Conservation (phyloP, 2,797 vertebrate species). For the Heteromormyrus szaboi region DNA sequence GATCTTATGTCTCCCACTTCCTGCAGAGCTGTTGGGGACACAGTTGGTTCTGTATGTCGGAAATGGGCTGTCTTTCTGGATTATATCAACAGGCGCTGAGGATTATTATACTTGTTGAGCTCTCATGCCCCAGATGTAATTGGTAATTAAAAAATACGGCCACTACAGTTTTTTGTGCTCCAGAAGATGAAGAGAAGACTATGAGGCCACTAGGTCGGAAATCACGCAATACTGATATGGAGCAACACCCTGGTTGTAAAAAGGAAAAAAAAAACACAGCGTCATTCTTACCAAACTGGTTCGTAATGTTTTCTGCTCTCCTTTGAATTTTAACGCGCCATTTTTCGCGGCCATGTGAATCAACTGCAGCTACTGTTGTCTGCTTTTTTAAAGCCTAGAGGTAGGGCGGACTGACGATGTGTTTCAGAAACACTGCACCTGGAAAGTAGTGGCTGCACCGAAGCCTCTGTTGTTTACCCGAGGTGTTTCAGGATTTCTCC, state of each 20-base stretch:
- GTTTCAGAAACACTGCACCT: background rate
- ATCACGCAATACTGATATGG: background rate
- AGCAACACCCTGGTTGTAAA: background rate
- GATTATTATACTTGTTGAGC: slow-evolving; percentile 17
- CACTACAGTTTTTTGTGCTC: background rate
- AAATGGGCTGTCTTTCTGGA: slow-evolving; percentile 9
- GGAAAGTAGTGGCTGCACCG: background rate
- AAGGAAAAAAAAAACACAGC: background rate
- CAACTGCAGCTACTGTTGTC: background rate
- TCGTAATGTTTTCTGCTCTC: background rate
- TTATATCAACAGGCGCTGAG: slow-evolving; percentile 13
- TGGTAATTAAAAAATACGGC: background rate
- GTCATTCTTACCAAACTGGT: slow-evolving; percentile 9
- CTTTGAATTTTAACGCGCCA: background rate
- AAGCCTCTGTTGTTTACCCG: background rate
- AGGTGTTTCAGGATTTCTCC: background rate
- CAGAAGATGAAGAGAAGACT: background rate
- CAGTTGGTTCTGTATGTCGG: background rate
- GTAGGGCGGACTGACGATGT: background rate
- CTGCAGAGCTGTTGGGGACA: background rate
- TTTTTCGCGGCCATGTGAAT: background rate
- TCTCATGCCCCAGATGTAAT: background rate
- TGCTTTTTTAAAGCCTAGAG: background rate
- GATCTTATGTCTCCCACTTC: background rate
- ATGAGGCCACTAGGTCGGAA: background rate